Evolutionary conservation across 2,888 invertebrate genomes (phyloP).

Genomic region (Monoplex corrugatus): DNA sequence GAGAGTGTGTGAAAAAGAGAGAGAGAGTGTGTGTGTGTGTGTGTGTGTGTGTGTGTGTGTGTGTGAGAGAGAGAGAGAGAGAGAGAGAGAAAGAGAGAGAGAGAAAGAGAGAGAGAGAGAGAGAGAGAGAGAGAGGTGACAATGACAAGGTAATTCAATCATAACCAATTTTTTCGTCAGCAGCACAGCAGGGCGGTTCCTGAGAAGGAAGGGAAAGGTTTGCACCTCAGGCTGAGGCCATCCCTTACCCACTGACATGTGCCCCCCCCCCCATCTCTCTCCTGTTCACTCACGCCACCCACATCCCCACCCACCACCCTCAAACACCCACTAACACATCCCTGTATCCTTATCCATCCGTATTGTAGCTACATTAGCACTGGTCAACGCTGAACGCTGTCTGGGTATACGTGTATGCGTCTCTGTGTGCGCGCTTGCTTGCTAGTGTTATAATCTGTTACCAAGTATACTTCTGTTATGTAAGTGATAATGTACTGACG

Average conservation of each 20-base stretch:
- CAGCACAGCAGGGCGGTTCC: no score
- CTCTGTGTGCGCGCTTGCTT: conserved; percentile 8
- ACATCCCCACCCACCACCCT: no score
- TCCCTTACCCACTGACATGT: no score
- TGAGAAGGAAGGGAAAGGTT: no score
- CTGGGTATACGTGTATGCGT: not conserved
- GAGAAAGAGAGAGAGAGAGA: not conserved
- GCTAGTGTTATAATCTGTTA: not conserved
- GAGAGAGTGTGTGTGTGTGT: not conserved
- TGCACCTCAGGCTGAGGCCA: no score
- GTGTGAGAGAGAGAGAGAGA: not conserved
- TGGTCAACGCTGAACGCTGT: no score
- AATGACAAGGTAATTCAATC: conserved; percentile 11
- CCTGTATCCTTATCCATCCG: not conserved
- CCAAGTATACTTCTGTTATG: not conserved
- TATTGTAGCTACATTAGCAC: not conserved
- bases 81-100: not conserved
- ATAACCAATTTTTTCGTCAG: conserved; percentile 3
- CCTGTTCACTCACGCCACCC: no score
- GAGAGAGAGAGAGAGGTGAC: not conserved
- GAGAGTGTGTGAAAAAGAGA: not conserved
- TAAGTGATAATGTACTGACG: not conserved
- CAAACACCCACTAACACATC: not conserved
- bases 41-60: no score
- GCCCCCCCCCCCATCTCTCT: no score